These are phyloP conservation scores for Psammodynastes pulverulentus DNA, from an alignment of 2,113 vertebrate species.

Conservation along the genomic window DNA sequence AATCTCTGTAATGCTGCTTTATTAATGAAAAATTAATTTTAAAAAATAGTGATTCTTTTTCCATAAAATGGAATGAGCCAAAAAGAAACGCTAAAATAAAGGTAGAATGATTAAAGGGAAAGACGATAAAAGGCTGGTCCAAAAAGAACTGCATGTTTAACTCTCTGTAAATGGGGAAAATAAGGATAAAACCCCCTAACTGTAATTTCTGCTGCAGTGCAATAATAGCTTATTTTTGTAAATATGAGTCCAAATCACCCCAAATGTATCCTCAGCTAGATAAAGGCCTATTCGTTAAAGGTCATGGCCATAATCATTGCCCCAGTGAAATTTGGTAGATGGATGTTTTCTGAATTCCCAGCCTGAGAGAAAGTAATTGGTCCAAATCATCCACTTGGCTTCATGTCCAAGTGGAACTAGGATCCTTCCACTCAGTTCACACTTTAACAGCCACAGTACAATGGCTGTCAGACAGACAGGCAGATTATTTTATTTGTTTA, in stretches of 20 bases:
- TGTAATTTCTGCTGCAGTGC: too few relatives aligned
- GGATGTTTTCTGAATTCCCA: neutral
- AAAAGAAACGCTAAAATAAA: neutral
- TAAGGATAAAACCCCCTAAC: neutral
- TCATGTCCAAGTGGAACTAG: neutral
- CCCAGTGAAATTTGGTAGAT: neutral
- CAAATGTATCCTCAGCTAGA: neutral
- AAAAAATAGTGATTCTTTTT: neutral
- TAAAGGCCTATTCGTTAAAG: neutral
- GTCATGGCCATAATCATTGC: neutral
- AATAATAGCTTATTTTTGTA: neutral
- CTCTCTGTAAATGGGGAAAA: neutral
- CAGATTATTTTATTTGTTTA: neutral
- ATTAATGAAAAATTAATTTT: too few relatives aligned
- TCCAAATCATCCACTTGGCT: neutral
- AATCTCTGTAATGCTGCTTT: neutral
- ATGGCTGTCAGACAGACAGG: neutral
- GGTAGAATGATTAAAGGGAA: neutral
- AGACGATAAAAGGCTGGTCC: neutral
- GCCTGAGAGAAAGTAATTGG: neutral
- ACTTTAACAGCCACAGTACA: neutral
- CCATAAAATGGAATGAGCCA: neutral
- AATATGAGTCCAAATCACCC: neutral
- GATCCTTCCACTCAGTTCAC: neutral
- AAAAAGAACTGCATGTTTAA: neutral